A percentile compares a stretch with the other conserved stretches of the same genome.
These are phyloP conservation scores for Apogon hyalosoma DNA, from an alignment of 2,797 vertebrate genomes.

Conservation along the genomic window DNA sequence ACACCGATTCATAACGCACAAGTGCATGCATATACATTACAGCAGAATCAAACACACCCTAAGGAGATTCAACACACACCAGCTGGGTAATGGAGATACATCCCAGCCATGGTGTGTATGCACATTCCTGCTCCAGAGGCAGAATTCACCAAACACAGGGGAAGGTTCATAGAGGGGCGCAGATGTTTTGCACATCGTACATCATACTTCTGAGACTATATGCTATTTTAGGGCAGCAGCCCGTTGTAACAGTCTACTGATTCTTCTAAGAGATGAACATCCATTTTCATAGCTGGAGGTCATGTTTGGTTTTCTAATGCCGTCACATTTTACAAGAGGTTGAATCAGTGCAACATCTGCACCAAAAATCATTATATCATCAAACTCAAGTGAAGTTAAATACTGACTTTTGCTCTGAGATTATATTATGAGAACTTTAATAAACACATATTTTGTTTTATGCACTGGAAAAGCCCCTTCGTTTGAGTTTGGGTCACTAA, in stretches of 20 bases:
- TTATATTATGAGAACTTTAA: no score
- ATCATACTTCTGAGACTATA: constrained; percentile 48
- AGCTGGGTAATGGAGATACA: constrained; percentile 70
- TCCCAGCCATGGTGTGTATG: constrained; percentile 48
- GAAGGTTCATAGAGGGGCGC: constrained; percentile 71
- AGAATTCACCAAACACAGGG: constrained; percentile 57
- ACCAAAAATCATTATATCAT: no score
- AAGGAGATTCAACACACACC: constrained; percentile 68
- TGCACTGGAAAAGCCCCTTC: background rate
- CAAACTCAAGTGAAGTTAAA: no score
- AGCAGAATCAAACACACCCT: constrained; percentile 68
- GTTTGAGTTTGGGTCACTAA: background rate
- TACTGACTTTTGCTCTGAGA: no score
- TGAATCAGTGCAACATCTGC: no score
- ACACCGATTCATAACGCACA: constrained; percentile 13
- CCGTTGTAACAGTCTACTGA: constrained; percentile 56
- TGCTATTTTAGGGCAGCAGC: constrained; percentile 74
- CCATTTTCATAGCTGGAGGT: constrained; percentile 38
- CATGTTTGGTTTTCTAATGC: constrained; percentile 24
- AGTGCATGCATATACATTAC: constrained; percentile 35
- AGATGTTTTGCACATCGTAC: constrained; percentile 76
- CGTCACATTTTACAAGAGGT: background rate
- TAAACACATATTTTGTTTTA: no score
- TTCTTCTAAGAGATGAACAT: constrained; percentile 59
- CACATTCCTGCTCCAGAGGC: constrained; percentile 61